Evolutionary conservation across 2,888 invertebrate genomes (phyloP).

Genomic region (Strigamia transsilvanica): DNA sequence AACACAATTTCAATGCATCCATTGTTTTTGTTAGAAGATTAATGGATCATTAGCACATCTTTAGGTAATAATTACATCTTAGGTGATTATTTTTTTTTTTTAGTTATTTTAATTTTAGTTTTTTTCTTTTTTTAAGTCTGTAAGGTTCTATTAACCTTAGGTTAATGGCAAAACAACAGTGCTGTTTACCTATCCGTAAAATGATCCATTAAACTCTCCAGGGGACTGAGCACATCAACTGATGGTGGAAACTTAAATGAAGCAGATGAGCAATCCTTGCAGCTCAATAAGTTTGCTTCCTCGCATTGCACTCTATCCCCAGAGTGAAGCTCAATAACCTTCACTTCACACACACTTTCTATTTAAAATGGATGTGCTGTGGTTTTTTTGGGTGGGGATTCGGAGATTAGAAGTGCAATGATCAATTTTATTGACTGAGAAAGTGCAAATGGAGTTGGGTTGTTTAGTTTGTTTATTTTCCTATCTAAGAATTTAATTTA

Average conservation of each 20-base stretch:
- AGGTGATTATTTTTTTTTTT: neutral
- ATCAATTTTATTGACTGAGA: too few species aligned
- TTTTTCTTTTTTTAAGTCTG: neutral
- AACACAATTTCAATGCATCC: too few species aligned
- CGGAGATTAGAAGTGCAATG: too few species aligned
- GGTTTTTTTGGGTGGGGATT: too few species aligned
- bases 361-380: too few species aligned
- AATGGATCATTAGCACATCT: too few species aligned
- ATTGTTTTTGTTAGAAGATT: too few species aligned
- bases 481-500: too few species aligned
- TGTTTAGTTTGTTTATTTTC: too few species aligned
- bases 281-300: neutral
- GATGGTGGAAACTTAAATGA: slow-evolving; percentile 15
- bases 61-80: neutral
- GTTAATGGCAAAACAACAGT: neutral
- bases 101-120: neutral
- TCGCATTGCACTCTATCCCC: neutral
- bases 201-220: slow-evolving; percentile 15
- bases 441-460: too few species aligned
- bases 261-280: slow-evolving; percentile 1
- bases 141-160: neutral
- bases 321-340: neutral
- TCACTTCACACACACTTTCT: neutral
- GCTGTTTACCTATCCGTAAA: slow-evolving; percentile 20
- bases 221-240: neutral